phyloP scores from a whole-genome alignment of 2,797 vertebrate genomes.

The Pseudocheirus occidentalis region DNA sequence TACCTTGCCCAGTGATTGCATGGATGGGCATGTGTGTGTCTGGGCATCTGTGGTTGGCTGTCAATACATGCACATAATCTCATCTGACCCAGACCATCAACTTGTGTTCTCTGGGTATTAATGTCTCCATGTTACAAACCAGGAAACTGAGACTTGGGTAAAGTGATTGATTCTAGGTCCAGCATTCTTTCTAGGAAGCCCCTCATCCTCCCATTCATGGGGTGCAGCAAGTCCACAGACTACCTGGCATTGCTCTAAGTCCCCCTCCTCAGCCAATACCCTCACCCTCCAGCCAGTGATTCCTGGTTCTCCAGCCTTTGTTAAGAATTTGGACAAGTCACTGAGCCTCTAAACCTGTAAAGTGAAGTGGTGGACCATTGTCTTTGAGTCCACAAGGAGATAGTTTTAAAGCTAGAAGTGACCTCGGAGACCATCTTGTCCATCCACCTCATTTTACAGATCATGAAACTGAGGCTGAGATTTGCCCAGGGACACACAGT shows the following conservation, averaged over 20 bases:
- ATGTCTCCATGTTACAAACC: neutral
- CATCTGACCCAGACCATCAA: neutral
- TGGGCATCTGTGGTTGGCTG: neutral
- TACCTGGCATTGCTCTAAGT: neutral
- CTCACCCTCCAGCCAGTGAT: neutral
- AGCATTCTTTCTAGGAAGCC: neutral
- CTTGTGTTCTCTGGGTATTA: neutral
- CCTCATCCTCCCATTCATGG: neutral
- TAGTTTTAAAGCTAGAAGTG: neutral
- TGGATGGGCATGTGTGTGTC: neutral
- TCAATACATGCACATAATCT: fast-evolving
- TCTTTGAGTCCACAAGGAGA: neutral
- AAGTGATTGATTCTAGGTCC: neutral
- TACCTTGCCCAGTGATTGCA: neutral
- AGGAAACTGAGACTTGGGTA: neutral
- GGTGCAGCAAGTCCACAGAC: neutral
- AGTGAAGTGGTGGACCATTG: neutral
- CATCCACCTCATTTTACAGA: neutral
- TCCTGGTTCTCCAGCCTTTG: neutral
- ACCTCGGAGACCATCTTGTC: neutral
- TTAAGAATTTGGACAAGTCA: neutral
- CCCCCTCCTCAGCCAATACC: neutral
- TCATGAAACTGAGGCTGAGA: neutral
- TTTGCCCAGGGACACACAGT: fast-evolving
- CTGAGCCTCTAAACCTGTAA: neutral